Conservation (phyloP, 1,140 invertebrate genomes). For the Coboldia fuscipes region DNA sequence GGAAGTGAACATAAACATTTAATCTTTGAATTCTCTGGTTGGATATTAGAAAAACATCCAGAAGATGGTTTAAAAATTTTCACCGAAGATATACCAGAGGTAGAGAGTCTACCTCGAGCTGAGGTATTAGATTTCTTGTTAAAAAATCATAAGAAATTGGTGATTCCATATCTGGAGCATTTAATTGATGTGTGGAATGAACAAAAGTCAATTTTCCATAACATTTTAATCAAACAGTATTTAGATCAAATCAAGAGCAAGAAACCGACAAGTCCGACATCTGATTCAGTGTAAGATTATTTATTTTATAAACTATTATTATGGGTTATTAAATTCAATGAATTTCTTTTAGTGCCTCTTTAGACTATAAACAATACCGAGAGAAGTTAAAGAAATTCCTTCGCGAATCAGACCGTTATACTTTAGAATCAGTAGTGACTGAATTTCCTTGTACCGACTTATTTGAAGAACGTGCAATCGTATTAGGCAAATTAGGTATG, state of each 20-base stretch:
- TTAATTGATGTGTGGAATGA: constrained; percentile 81
- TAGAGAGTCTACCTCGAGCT: constrained; percentile 69
- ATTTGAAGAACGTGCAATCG: constrained; percentile 81
- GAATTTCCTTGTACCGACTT: constrained; percentile 73
- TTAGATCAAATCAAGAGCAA: constrained; percentile 32
- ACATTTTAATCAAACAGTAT: constrained; percentile 72
- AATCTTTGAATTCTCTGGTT: constrained; percentile 87
- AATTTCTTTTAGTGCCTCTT: too few relatives aligned
- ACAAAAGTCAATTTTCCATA: constrained; percentile 67
- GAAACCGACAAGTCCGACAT: too few relatives aligned
- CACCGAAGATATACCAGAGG: constrained; percentile 75
- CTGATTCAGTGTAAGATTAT: too few relatives aligned
- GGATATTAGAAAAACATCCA: constrained; percentile 70
- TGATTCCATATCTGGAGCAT: constrained; percentile 88
- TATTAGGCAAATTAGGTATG: constrained; percentile 75
- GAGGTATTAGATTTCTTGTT: constrained; percentile 76
- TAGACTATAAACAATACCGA: constrained; percentile 12
- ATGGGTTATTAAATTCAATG: too few relatives aligned
- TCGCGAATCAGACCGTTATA: constrained; percentile 61
- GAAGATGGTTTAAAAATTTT: constrained; percentile 88
- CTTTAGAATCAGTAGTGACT: constrained; percentile 66
- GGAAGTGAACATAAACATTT: constrained; percentile 68
- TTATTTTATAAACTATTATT: too few relatives aligned
- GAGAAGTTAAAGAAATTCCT: constrained; percentile 70
- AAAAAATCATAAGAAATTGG: constrained; percentile 52